A percentile compares a stretch with the other conserved stretches of the same genome.
phyloP scores from a whole-genome alignment of 2,888 invertebrate genomes.

The Sialis fuliginosa region DNA sequence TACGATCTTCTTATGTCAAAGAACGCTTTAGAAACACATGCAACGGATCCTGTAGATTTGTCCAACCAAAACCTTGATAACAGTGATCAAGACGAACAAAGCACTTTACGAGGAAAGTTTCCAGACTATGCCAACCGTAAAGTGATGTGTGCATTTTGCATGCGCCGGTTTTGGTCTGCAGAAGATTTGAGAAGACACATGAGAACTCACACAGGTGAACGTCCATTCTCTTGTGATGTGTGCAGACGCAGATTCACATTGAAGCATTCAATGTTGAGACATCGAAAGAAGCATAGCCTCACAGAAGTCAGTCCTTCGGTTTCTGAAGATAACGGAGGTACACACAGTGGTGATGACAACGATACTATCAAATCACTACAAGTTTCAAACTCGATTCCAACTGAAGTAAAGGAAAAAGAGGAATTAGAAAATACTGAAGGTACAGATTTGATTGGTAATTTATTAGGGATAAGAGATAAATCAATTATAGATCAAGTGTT shows the following conservation, averaged over 20 bases:
- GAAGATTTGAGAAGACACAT: slow-evolving; percentile 86
- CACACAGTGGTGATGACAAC: slow-evolving; percentile 8
- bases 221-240: slow-evolving; percentile 82
- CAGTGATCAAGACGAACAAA: slow-evolving; percentile 31
- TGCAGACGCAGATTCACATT: slow-evolving; percentile 77
- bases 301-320: slow-evolving; percentile 28
- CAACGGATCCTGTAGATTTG: slow-evolving; percentile 24
- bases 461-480: slow-evolving; percentile 73
- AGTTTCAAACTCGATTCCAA: slow-evolving; percentile 19
- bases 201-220: slow-evolving; percentile 83
- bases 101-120: slow-evolving; percentile 58
- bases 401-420: slow-evolving; percentile 28
- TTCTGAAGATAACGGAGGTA: slow-evolving; percentile 23
- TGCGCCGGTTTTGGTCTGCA: slow-evolving; percentile 87
- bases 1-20: slow-evolving; percentile 70
- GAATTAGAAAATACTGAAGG: slow-evolving; percentile 34
- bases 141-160: slow-evolving; percentile 82
- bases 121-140: slow-evolving; percentile 77
- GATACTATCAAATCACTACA: slow-evolving; percentile 8
- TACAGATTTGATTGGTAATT: slow-evolving; percentile 71
- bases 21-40: slow-evolving; percentile 49
- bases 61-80: slow-evolving; percentile 10
- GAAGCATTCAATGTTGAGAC: slow-evolving; percentile 88
- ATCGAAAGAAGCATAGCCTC: slow-evolving; percentile 73
- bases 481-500: slow-evolving; percentile 72